Evolutionary conservation across 2,888 invertebrate species (phyloP).

Genomic region (Bedellia somnulentella): DNA sequence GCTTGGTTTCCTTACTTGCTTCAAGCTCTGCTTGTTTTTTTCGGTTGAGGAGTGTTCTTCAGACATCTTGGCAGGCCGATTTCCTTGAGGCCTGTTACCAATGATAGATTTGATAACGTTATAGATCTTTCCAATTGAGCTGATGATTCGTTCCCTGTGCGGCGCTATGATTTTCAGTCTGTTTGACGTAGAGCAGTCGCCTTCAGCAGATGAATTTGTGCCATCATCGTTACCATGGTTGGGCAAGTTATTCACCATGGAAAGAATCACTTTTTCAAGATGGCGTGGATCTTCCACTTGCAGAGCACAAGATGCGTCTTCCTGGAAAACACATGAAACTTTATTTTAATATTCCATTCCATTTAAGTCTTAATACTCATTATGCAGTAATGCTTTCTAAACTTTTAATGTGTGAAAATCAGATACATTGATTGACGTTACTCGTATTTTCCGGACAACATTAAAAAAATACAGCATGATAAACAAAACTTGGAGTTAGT

Average conservation of each 20-base stretch:
- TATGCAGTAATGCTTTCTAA: no score
- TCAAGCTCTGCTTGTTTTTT: not conserved
- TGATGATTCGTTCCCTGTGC: constrained; percentile 28
- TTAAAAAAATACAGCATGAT: no score
- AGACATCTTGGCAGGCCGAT: not conserved
- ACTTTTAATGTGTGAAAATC: no score
- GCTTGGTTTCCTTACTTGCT: not conserved
- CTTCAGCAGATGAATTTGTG: constrained; percentile 6
- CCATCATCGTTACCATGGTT: constrained; percentile 12
- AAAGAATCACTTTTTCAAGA: constrained; percentile 69
- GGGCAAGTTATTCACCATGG: constrained; percentile 53
- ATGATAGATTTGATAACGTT: constrained; percentile 20
- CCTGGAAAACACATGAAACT: constrained; percentile 5
- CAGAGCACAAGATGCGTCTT: constrained; percentile 16
- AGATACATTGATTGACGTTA: no score
- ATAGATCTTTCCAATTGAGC: constrained; percentile 35
- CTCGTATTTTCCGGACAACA: no score
- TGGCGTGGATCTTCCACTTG: constrained; percentile 68
- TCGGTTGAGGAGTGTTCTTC: not conserved
- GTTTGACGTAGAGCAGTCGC: constrained; percentile 7
- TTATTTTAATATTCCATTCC: no score
- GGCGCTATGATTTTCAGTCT: constrained; percentile 31
- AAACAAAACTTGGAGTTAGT: no score
- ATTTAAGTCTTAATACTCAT: no score
- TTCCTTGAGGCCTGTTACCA: not conserved